phyloP scores from a whole-genome alignment of 2,888 invertebrate species.

The Sthenelais limicola region DNA sequence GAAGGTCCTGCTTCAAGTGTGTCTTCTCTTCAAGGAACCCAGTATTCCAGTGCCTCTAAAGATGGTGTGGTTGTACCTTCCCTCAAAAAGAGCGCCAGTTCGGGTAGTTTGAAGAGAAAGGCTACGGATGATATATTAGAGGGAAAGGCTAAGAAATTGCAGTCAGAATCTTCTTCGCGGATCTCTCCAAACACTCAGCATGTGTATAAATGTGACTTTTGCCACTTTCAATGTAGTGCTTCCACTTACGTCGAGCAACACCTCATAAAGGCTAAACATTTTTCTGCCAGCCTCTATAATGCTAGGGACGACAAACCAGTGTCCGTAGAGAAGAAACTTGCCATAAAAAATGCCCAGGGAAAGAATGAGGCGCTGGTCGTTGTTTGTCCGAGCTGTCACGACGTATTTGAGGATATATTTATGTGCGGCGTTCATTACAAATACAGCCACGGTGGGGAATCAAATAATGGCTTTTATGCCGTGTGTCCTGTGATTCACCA shows the following conservation, averaged over 20 bases:
- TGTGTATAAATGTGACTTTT: conserved; percentile 43
- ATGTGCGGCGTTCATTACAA: conserved; percentile 44
- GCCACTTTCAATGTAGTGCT: not conserved
- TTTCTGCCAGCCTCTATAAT: conserved; percentile 38
- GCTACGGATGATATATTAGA: not conserved
- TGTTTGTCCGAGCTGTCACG: conserved; percentile 39
- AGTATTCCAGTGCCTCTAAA: too few species aligned
- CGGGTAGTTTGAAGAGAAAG: conserved; percentile 2
- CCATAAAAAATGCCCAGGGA: conserved; percentile 31
- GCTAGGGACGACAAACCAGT: conserved; percentile 6
- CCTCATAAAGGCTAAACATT: conserved; percentile 33
- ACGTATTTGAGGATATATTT: conserved; percentile 45
- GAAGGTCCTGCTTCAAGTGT: not conserved
- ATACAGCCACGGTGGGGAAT: conserved; percentile 37
- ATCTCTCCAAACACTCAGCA: not conserved
- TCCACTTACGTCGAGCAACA: conserved; percentile 7
- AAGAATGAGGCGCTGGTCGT: conserved; percentile 40
- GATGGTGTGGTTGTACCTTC: too few species aligned
- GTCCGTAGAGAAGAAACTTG: conserved; percentile 39
- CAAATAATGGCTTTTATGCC: conserved; percentile 34
- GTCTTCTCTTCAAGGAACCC: too few species aligned
- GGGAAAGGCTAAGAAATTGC: conserved; percentile 16
- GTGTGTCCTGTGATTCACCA: conserved; percentile 40
- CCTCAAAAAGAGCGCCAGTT: too few species aligned
- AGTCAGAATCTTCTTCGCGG: not conserved